phyloP scores from a whole-genome alignment of 2,888 invertebrate species.

The Allacma fusca region DNA sequence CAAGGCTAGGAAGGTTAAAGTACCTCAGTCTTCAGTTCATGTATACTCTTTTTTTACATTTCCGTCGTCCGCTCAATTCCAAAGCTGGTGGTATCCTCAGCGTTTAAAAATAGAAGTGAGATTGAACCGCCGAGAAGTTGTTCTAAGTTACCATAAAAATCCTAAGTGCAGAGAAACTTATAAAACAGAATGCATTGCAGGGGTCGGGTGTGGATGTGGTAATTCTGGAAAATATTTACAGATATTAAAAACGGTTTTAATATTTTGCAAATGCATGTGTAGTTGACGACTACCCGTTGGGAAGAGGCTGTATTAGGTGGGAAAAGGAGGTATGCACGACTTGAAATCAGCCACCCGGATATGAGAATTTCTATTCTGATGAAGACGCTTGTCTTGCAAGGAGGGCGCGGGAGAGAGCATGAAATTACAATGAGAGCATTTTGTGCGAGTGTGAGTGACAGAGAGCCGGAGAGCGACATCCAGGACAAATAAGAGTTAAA shows the following conservation, averaged over 20 bases:
- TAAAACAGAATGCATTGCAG: not conserved
- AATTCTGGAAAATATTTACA: not conserved
- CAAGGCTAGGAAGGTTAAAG: constrained; percentile 20
- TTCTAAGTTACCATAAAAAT: no score
- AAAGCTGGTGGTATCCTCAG: no score
- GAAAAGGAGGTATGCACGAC: not conserved
- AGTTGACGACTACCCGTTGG: not conserved
- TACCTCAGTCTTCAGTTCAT: not conserved
- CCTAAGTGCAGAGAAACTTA: not conserved
- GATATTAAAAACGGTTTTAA: constrained; percentile 10
- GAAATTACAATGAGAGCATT: constrained; percentile 14
- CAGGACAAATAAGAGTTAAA: constrained; percentile 40
- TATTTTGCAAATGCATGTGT: constrained; percentile 14
- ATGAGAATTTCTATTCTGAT: constrained; percentile 2
- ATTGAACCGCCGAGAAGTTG: no score
- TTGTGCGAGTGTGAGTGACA: not conserved
- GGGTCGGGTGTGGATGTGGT: not conserved
- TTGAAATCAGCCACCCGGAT: constrained; percentile 18
- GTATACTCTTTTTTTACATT: not conserved
- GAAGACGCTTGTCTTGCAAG: not conserved
- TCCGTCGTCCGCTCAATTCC: no score
- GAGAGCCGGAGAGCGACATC: constrained; percentile 16
- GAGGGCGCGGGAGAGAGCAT: constrained; percentile 12
- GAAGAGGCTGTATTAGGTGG: not conserved
- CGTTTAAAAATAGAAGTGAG: not conserved